These are phyloP conservation scores for Drosophila fuyamai DNA, from an alignment of 1,140 invertebrate species.

Conservation along the genomic window DNA sequence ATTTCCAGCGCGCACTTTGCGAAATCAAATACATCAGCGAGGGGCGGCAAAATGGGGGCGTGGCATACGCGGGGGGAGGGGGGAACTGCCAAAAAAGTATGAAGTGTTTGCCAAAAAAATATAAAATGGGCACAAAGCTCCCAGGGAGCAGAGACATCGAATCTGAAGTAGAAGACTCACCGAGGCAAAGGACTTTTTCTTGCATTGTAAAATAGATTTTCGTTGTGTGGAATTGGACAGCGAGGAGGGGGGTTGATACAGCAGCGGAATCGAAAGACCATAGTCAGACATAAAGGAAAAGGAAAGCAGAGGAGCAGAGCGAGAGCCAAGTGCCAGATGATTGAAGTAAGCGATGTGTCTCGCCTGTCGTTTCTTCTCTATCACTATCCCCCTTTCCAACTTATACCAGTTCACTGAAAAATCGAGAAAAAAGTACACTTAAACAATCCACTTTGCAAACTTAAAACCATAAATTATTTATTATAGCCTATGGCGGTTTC, in stretches of 20 bases:
- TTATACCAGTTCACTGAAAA: neutral
- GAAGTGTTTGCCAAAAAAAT: slow-evolving; percentile 78
- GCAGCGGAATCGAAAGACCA: slow-evolving; percentile 17
- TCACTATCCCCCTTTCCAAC: slow-evolving; percentile 15
- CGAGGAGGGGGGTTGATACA: slow-evolving; percentile 16
- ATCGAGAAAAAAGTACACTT: neutral
- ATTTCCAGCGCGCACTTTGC: slow-evolving; percentile 78
- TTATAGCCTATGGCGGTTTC: no score
- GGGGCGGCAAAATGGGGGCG: slow-evolving; percentile 1
- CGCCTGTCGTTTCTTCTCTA: slow-evolving; percentile 32
- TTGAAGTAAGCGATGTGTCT: slow-evolving; percentile 66
- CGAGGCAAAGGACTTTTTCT: slow-evolving; percentile 67
- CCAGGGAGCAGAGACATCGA: slow-evolving; percentile 38
- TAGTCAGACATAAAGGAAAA: slow-evolving; percentile 29
- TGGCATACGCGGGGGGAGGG: slow-evolving; percentile 3
- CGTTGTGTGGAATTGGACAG: neutral
- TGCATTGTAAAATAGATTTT: slow-evolving; percentile 72
- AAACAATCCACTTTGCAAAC: neutral
- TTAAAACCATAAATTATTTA: no score
- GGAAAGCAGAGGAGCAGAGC: slow-evolving; percentile 4
- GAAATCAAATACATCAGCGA: slow-evolving; percentile 71
- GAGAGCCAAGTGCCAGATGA: slow-evolving; percentile 71
- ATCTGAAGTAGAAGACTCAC: slow-evolving; percentile 46
- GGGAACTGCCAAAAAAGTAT: slow-evolving; percentile 55
- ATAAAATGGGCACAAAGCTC: slow-evolving; percentile 60